Base-by-base conservation (phyloP, 1,140 invertebrate genomes). In the Bombus superbus region DNA sequence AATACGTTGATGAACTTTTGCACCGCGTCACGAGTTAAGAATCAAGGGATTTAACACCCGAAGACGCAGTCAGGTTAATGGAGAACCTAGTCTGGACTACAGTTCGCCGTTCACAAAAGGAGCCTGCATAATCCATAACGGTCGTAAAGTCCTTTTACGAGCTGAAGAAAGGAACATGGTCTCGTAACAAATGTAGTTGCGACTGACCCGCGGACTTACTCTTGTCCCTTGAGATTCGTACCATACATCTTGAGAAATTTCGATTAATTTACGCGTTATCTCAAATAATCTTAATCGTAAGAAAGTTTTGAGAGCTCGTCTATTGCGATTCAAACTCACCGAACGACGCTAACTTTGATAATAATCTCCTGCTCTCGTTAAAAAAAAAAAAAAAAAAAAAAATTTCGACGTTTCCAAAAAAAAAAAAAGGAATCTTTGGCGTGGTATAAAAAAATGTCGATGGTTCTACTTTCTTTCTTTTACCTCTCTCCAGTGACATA, bases 61-160 rank as follows among this genome's bases (percentile, higher is more conserved):
- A 57, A 77, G 40, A n/a, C 42, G 68, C 35, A 59, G 86, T 9
- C 64, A 35, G 47, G 40, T 47, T 84, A 57, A 80, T 42, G 74
- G 66, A 85, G 72, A 76, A 85, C 32, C 38, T 83, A 38, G 42
- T 84, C 42, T 15, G 42, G 40, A 22, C 59, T 64, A n/a, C 18
- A 87, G n/a, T 57, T 78, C 38, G 69, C 64, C 59, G 59, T 76
- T 25, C 64, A 44, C 57, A 44, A 88, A 69, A 69, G 38, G 11
- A 35, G 59, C 15, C 64, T 80, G 76, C 38, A 76, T 88, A 88
- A 88, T 88, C 76, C 71, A 72, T 85, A 84, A 88, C 35, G 32
- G 77, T 85, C 81, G 81, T 85, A 88, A 88, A 88, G 66, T 82
- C 62, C 62, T 86, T 88, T 85, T 86, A 87, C 79, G 64, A 81